Conservation (phyloP, 2,888 invertebrate species). For the Drosophila eohydei region DNA sequence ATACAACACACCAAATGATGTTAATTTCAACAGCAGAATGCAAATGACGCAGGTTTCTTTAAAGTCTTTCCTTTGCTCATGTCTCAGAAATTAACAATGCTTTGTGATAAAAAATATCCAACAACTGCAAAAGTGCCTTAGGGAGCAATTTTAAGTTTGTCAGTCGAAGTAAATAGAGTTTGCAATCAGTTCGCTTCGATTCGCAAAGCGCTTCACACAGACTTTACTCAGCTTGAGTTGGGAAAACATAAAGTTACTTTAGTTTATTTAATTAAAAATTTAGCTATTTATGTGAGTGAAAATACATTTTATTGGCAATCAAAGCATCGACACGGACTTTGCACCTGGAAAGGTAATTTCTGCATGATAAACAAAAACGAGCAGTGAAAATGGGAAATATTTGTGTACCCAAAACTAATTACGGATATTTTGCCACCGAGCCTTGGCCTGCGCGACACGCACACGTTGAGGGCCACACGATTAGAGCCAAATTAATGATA, state of each 20-base stretch:
- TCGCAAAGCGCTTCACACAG: slow-evolving; percentile 9
- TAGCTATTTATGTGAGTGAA: slow-evolving; percentile 8
- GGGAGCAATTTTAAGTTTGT: background rate
- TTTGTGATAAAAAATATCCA: slow-evolving; percentile 21
- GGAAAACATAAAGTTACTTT: background rate
- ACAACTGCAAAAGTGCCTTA: background rate
- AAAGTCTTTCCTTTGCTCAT: slow-evolving; percentile 21
- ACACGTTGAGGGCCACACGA: slow-evolving; percentile 28
- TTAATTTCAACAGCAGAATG: slow-evolving; percentile 15
- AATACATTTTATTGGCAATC: background rate
- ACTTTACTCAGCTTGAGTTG: background rate
- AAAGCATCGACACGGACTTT: background rate
- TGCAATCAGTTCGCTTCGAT: slow-evolving; percentile 23
- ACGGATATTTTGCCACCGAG: slow-evolving; percentile 11
- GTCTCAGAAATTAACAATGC: slow-evolving; percentile 49
- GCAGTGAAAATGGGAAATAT: slow-evolving; percentile 15
- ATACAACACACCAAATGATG: background rate
- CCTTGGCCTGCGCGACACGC: slow-evolving; percentile 4
- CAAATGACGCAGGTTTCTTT: slow-evolving; percentile 23
- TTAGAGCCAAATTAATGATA: slow-evolving; percentile 57
- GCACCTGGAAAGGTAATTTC: background rate
- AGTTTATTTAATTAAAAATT: background rate
- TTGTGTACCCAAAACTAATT: slow-evolving; percentile 40
- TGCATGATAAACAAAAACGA: background rate
- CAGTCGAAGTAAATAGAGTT: background rate